Conservation (phyloP, 2,113 vertebrate genomes). For the rabbit (Oryctolagus cuniculus) region mOryCun1.1 NC_091445.1:19112001-19112500, state of each 20-base stretch:
- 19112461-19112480: neutral
- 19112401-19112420: neutral
- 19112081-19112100: constrained; percentile 52
- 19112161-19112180: constrained; percentile 43
- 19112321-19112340: constrained; percentile 35
- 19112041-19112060: constrained; percentile 28
- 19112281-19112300: neutral
- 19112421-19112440: neutral
- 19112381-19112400: neutral
- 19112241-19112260: neutral
- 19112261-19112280: neutral
- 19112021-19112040: neutral
- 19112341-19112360: neutral
- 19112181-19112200: neutral
- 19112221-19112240: neutral
- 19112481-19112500: neutral
- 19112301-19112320: neutral
- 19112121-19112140: constrained; percentile 27
- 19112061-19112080: neutral
- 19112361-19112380: constrained; percentile 7
- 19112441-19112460: neutral
- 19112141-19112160: constrained; percentile 18
- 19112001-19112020: constrained; percentile 28
- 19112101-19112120: constrained; percentile 45
- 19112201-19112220: neutral